Base-by-base conservation (phyloP, 2,113 vertebrate genomes). In the Ptilorrhoa leucosticta region DNA sequence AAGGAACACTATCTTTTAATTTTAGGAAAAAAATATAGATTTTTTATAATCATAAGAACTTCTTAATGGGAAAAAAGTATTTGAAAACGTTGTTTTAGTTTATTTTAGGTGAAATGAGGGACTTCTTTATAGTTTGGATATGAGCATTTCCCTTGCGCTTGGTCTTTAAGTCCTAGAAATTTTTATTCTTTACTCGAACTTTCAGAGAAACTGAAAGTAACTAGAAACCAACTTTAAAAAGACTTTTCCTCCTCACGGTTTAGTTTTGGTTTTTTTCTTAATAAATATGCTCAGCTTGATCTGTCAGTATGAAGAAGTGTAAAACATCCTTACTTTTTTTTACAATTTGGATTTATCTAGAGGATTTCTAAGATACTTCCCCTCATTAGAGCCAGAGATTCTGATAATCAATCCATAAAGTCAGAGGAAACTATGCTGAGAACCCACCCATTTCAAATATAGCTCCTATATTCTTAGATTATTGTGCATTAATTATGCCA, bases 171-270 rank as follows among this genome's bases (percentile, higher is more conserved):
- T 12, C 40, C 28, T 44, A 39, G 39, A 87, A 47, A 21, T 63
- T 40, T 30, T 45, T 81, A 58, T n/a, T 78, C 22, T 88, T 81
- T 56, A 47, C 30, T 83, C 48, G 60, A 48, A 51, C 42, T 65
- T 68, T 87, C 61, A 57, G 31, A 94, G 87, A 96, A 89, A 83
- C 24, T 60, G 72, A 91, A 92, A 89, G 56, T 56, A 86, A 68
- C 23, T 53, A 61, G 65, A 89, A 78, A 78, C 1, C n/a, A 56
- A 81, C 20, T 73, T 88, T 47, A 69, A 86, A 88, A 81, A 57
- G 31, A 23, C 10, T 39, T 70, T 75, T 83, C 8, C 26, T 89
- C 28, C 17, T 12, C 47, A 56, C 19, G 66, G 15, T 60, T 81
- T 42, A 23, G 8, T 50, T 65, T 18, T 63, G 23, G 3, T 30